Conservation (phyloP, 1,140 invertebrate species). For the Matsumurasca onukii region DNA sequence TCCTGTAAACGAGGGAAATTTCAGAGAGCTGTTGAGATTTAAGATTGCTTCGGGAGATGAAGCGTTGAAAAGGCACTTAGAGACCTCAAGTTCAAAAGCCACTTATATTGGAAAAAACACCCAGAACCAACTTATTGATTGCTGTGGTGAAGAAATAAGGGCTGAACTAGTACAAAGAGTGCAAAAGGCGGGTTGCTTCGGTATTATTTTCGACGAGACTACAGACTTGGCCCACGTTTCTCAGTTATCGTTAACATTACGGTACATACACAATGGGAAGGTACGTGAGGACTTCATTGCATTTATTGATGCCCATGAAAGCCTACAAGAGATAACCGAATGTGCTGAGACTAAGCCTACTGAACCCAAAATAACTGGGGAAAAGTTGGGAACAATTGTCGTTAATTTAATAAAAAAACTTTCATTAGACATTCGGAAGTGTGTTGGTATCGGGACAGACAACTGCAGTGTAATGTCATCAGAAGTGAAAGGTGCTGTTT, state of each 20-base stretch:
- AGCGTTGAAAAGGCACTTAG: constrained; percentile 40
- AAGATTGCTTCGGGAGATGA: constrained; percentile 39
- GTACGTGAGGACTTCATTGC: constrained; percentile 42
- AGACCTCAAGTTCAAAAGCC: constrained; percentile 36
- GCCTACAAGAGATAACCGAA: constrained; percentile 30
- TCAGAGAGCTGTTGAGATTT: constrained; percentile 41
- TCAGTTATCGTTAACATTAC: constrained; percentile 40
- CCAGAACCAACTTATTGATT: constrained; percentile 44
- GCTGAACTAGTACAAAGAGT: constrained; percentile 38
- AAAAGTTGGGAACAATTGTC: constrained; percentile 37
- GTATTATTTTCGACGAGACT: constrained; percentile 44
- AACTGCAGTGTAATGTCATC: constrained; percentile 42
- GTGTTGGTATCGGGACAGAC: constrained; percentile 43
- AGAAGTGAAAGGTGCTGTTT: constrained; percentile 38
- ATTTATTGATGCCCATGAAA: constrained; percentile 39
- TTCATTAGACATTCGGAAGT: constrained; percentile 37
- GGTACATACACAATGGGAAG: constrained; percentile 37
- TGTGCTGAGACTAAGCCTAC: too few species aligned
- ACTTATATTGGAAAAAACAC: constrained; percentile 43
- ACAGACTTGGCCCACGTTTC: constrained; percentile 42
- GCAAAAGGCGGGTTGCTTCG: constrained; percentile 36
- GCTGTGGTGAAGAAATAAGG: constrained; percentile 40
- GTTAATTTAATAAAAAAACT: constrained; percentile 36
- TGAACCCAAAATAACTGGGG: constrained; percentile 38
- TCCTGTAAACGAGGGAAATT: constrained; percentile 42